A percentile compares a stretch with the other conserved stretches of the same genome.
phyloP scores from a whole-genome alignment of 2,888 invertebrate genomes.

The Fabriciana adippe region DNA sequence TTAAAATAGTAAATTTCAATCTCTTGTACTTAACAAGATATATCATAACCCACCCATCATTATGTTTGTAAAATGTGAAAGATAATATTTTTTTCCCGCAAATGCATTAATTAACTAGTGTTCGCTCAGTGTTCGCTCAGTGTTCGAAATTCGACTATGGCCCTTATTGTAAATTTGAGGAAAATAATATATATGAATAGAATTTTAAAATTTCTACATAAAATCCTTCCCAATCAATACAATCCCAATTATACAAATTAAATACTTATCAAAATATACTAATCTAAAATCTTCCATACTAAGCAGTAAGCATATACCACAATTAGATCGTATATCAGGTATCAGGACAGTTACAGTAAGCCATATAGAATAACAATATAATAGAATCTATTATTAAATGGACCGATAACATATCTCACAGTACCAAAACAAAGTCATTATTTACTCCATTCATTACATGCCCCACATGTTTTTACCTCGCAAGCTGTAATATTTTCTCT shows the following conservation, averaged over 20 bases:
- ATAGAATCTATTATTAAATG: constrained; percentile 4
- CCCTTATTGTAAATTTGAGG: no score
- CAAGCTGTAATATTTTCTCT: constrained; percentile 15
- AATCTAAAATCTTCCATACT: constrained; percentile 1
- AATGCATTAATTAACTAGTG: no score
- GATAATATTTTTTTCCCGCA: no score
- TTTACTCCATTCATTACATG: constrained; percentile 24
- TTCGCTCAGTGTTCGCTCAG: no score
- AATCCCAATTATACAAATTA: not conserved
- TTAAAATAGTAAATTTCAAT: no score
- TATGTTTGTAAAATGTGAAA: no score
- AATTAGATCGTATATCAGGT: constrained; percentile 9
- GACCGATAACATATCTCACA: constrained; percentile 8
- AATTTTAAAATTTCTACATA: no score
- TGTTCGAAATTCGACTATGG: no score
- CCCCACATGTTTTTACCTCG: constrained; percentile 26
- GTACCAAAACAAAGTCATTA: constrained; percentile 30
- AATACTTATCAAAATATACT: not conserved
- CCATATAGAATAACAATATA: constrained; percentile 8
- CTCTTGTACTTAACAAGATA: no score
- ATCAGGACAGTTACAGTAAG: not conserved
- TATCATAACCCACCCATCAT: no score
- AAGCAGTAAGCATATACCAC: constrained; percentile 1
- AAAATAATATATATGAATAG: no score
- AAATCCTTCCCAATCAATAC: no score